Conservation (phyloP, 1,140 invertebrate species). For the Drosophila varians region DNA sequence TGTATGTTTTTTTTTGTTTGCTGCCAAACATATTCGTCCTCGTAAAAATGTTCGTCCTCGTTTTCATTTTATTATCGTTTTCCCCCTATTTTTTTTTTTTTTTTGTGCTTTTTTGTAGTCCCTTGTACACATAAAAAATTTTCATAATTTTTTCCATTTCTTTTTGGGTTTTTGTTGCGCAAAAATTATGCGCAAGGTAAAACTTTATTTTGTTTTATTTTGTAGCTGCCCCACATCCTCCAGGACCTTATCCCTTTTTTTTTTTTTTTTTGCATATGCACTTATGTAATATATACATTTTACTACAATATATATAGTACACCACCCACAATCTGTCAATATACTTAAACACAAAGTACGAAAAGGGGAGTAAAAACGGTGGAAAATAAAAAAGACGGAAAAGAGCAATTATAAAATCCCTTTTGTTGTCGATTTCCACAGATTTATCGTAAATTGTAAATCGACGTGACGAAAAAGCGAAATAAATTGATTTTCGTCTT, state of each 20-base stretch:
- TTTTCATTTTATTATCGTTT: constrained; percentile 63
- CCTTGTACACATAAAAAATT: constrained; percentile 33
- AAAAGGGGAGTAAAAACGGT: background rate
- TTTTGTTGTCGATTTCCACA: constrained; percentile 41
- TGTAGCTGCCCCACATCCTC: constrained; percentile 1
- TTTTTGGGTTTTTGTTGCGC: constrained; percentile 11
- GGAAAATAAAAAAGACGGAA: constrained; percentile 1
- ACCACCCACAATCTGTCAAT: constrained; percentile 22
- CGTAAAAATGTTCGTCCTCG: constrained; percentile 57
- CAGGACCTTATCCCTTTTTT: too few species aligned
- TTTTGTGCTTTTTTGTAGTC: too few species aligned
- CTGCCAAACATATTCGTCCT: constrained; percentile 7
- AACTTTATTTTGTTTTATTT: constrained; percentile 44
- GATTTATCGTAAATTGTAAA: constrained; percentile 32
- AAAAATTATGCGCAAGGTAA: constrained; percentile 45
- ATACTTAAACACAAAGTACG: constrained; percentile 27
- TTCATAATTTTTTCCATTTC: constrained; percentile 27
- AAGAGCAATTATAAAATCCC: constrained; percentile 46
- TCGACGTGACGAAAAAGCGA: constrained; percentile 25
- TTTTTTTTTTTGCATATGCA: background rate
- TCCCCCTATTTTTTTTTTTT: too few species aligned
- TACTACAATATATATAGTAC: constrained; percentile 2
- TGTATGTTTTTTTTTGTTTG: constrained; percentile 9
- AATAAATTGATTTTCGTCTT: constrained; percentile 45
- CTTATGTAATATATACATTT: constrained; percentile 16